Base-by-base conservation (phyloP, 2,888 invertebrate species). In the Venustoraphidia nigricollis region DNA sequence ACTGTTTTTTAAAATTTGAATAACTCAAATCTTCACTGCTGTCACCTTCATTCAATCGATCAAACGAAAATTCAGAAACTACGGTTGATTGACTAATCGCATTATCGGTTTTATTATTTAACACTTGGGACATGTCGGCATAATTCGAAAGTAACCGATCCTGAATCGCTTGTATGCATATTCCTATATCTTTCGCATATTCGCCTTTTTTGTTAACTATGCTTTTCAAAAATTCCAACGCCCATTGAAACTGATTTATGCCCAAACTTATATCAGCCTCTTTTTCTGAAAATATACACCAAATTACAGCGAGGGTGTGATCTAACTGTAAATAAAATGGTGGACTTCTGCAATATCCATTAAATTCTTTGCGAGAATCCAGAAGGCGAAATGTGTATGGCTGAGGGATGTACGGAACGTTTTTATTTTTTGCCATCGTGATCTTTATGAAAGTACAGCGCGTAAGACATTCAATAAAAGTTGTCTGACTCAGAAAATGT, bases 161-260 rank as follows among this genome's bases (percentile, higher is more conserved):
- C 52, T 66, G 60, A 36, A 68, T 61, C 1, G 59, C 57, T 34
- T 64, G 59, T 36, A 68, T 63, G 48, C 66, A 66, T 27, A 64
- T 51, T 10, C 59, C 56, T 2, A 69, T 59, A 51, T 69, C 68
- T 50, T 57, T 59, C 0, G 67, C 61, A 50, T 62, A 59, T 36
- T 60, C 60, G 1, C 65, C 65, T 38, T 60, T 57, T 8, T 56
- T 50, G 50, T 62, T 60, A 46, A 59, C 60, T 11, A 68, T 59
- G 5, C 64, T 62, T 41, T 62, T 57, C 10, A 69, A 50, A 52
- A 69, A 68, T 36, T 58, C 59, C 27, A 66, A 54, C 1, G 67
- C 67, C 68, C 69, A 69, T 45, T 67, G 66, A 17, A 69, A 53
- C 50, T 69, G 67, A n/a, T 58, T 61, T 42, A 68, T 66, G 36